These are phyloP conservation scores for Danio albolineatus DNA, from an alignment of 2,797 vertebrate species.

Conservation along the genomic window DNA sequence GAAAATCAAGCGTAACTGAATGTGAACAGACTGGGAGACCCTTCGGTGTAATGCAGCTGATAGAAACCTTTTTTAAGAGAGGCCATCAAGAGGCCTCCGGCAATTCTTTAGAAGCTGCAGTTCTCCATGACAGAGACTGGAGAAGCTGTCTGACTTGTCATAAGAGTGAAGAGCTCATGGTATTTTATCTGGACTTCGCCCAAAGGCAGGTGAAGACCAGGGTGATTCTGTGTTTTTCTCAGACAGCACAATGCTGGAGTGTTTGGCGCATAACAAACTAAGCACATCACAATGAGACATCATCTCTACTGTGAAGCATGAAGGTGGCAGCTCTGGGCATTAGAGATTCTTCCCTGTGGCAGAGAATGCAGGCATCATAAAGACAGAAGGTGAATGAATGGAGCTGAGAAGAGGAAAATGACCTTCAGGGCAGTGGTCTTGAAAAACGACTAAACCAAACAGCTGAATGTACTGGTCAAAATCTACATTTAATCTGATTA, in stretches of 20 bases:
- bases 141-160: background rate
- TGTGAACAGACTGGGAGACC: background rate
- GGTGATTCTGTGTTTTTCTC: slow-evolving; percentile 11
- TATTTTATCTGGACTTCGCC: background rate
- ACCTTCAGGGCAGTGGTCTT: background rate
- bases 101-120: background rate
- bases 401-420: background rate
- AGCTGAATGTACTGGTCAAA: background rate
- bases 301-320: slow-evolving; percentile 18
- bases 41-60: background rate
- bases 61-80: background rate
- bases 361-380: background rate
- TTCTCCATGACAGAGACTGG: background rate
- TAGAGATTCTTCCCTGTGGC: slow-evolving; percentile 2
- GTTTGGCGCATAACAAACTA: background rate
- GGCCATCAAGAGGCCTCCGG: background rate
- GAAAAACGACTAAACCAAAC: background rate
- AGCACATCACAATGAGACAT: slow-evolving; percentile 20
- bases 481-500: background rate
- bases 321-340: slow-evolving; percentile 1
- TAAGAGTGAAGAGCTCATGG: background rate
- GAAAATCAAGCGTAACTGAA: background rate
- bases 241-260: background rate
- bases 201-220: slow-evolving; percentile 4
- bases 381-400: background rate